Conservation (phyloP, 2,888 invertebrate species). For the Cecidostiba fungosa region DNA sequence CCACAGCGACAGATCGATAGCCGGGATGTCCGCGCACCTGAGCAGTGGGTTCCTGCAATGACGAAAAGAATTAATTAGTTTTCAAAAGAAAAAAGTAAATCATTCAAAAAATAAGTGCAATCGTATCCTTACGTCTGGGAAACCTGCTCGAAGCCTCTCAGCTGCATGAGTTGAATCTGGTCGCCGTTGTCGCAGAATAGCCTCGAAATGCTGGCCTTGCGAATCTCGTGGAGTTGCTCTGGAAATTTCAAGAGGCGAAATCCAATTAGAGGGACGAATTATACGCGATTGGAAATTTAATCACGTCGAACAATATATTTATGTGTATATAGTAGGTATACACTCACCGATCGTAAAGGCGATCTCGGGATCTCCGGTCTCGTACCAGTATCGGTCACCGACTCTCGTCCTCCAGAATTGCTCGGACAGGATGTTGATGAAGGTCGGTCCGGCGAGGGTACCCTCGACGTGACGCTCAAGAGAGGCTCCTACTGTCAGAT, state of each 20-base stretch:
- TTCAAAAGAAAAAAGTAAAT: too few species aligned
- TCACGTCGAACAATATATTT: slow-evolving; percentile 38
- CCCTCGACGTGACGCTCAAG: slow-evolving; percentile 89
- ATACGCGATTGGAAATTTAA: slow-evolving; percentile 44
- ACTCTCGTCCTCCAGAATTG: slow-evolving; percentile 93
- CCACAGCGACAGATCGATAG: slow-evolving; percentile 85
- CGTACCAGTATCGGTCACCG: slow-evolving; percentile 94
- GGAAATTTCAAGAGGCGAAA: slow-evolving; percentile 57
- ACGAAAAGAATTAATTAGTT: too few species aligned
- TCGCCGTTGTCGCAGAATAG: slow-evolving; percentile 91
- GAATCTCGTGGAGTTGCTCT: slow-evolving; percentile 88
- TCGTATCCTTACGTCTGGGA: slow-evolving; percentile 83
- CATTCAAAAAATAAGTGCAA: too few species aligned
- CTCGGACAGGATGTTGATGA: slow-evolving; percentile 92
- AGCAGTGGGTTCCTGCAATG: slow-evolving; percentile 85
- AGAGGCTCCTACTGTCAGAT: slow-evolving; percentile 92
- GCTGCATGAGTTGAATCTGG: slow-evolving; percentile 73
- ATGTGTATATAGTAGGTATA: too few species aligned
- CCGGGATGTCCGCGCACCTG: slow-evolving; percentile 84
- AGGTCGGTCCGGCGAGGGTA: slow-evolving; percentile 92
- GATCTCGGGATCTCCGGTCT: slow-evolving; percentile 84
- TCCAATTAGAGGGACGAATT: slow-evolving; percentile 48
- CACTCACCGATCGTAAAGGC: slow-evolving; percentile 85
- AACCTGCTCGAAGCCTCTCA: slow-evolving; percentile 83
- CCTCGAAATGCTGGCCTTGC: slow-evolving; percentile 89